phyloP scores from a whole-genome alignment of 2,113 vertebrate genomes.

The Brachypodius melanocephalos region DNA sequence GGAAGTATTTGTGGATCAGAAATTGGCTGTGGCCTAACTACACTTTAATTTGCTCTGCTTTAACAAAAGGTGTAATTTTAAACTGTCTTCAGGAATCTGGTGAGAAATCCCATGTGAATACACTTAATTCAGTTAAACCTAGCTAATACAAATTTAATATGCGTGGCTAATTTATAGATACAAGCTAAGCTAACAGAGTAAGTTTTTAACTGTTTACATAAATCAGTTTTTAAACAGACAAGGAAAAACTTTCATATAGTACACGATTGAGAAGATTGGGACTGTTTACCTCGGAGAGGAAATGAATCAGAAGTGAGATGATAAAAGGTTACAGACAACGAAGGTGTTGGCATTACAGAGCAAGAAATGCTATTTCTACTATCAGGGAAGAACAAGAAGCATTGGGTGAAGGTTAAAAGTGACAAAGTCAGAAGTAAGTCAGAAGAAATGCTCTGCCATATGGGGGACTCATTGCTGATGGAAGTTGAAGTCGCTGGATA shows the following conservation, averaged over 20 bases:
- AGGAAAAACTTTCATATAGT: slow-evolving; percentile 17
- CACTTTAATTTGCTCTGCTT: not conserved
- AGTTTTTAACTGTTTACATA: slow-evolving; percentile 52
- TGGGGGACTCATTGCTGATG: not conserved
- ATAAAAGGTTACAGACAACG: slow-evolving; percentile 40
- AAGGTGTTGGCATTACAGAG: not conserved
- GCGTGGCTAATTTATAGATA: slow-evolving; percentile 10
- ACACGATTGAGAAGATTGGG: slow-evolving; percentile 5
- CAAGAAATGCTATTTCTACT: not conserved
- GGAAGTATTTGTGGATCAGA: not conserved
- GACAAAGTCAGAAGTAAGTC: not conserved
- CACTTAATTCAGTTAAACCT: slow-evolving; percentile 23
- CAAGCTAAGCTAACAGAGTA: slow-evolving; percentile 33
- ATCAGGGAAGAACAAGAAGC: not conserved
- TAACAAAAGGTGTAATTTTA: slow-evolving; percentile 13
- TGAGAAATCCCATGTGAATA: slow-evolving; percentile 20
- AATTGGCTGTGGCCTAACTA: not conserved
- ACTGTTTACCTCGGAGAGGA: slow-evolving; percentile 45
- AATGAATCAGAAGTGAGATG: slow-evolving; percentile 39
- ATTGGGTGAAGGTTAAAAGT: not conserved
- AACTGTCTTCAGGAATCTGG: not conserved
- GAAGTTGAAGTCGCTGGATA: not conserved
- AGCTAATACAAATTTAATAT: slow-evolving; percentile 45
- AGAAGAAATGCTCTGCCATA: not conserved
- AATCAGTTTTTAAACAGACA: slow-evolving; percentile 50